Conservation (phyloP, 2,888 invertebrate species). For the Pseudococcus jackbeardsleyi region DNA sequence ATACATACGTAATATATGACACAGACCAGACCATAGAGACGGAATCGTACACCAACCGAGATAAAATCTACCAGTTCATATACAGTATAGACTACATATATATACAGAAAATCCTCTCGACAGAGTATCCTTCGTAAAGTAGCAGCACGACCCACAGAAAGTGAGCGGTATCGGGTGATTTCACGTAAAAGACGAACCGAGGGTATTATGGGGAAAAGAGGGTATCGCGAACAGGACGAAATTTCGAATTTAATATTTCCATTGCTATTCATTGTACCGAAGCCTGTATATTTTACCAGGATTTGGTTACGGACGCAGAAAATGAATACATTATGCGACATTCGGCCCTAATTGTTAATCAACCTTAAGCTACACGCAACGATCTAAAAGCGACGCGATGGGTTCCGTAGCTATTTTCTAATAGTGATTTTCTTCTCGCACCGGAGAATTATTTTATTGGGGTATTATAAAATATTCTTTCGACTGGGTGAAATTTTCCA, state of each 20-base stretch:
- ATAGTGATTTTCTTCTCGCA: background rate
- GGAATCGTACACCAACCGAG: background rate
- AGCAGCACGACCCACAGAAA: background rate
- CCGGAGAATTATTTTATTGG: background rate
- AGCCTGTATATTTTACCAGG: constrained; percentile 39
- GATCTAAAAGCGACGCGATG: background rate
- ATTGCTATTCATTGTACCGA: constrained; percentile 40
- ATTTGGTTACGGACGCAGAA: constrained; percentile 55
- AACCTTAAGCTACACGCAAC: constrained; percentile 30
- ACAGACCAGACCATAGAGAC: background rate
- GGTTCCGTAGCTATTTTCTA: background rate
- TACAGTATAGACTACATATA: background rate
- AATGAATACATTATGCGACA: constrained; percentile 53
- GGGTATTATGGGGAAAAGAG: background rate
- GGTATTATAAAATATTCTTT: background rate
- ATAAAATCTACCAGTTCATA: background rate
- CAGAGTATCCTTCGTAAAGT: constrained; percentile 1
- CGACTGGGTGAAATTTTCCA: background rate
- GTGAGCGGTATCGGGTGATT: background rate
- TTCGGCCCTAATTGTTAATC: constrained; percentile 39
- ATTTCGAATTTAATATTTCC: constrained; percentile 49
- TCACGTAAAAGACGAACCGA: background rate
- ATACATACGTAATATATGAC: background rate
- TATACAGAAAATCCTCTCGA: constrained; percentile 3
- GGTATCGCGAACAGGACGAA: background rate